These are phyloP conservation scores for Lutjanus campechanus DNA, from an alignment of 2,797 vertebrate genomes.

Conservation along the genomic window DNA sequence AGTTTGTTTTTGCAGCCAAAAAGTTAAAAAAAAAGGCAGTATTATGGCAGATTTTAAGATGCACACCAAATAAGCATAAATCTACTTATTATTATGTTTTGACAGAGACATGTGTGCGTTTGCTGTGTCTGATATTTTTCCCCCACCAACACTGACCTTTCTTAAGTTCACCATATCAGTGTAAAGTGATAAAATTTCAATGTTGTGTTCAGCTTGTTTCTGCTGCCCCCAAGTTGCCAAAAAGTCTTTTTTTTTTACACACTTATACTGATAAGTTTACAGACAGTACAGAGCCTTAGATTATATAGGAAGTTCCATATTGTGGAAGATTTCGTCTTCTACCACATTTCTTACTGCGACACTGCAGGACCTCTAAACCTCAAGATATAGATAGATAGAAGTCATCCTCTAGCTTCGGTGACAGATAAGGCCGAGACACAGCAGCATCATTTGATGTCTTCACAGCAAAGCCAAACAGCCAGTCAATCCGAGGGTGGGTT, in stretches of 20 bases:
- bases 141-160: neutral
- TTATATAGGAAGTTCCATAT: neutral
- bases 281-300: neutral
- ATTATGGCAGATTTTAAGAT: neutral
- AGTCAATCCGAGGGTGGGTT: slow-evolving; percentile 49
- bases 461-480: slow-evolving; percentile 39
- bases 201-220: neutral
- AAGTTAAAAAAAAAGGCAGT: neutral
- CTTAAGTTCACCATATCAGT: neutral
- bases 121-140: neutral
- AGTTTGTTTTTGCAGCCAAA: neutral
- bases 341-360: slow-evolving; percentile 14
- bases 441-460: slow-evolving; percentile 38
- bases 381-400: neutral
- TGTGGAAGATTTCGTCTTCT: slow-evolving; percentile 7
- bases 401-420: slow-evolving; percentile 23
- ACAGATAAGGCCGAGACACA: slow-evolving; percentile 45
- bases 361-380: slow-evolving; percentile 22
- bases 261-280: neutral
- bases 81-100: neutral
- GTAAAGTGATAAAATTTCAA: neutral
- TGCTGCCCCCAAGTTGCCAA: neutral
- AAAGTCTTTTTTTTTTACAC: neutral
- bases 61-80: neutral
- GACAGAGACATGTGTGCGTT: too few relatives aligned